Evolutionary conservation across 2,888 invertebrate species (phyloP), one percentile per base, ranked within the genome.

Genomic region (Heliconius aoede): DNA sequence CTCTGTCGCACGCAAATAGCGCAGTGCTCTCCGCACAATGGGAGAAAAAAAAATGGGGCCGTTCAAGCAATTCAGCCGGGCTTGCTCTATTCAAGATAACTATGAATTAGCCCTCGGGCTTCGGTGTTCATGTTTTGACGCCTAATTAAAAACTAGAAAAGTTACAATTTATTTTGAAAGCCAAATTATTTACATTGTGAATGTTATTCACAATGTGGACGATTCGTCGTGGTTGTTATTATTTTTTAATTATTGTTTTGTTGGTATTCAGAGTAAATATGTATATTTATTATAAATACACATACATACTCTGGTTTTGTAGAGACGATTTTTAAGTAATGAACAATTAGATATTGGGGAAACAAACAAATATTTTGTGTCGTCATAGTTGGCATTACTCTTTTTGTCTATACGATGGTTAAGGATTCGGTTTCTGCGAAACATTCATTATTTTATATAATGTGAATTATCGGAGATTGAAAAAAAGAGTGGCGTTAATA

Each of bases 1-100:
- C 77, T 74, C 77, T 71, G 65, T 76, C 76, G 78, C 80, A 68
- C 76, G 77, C 75, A 76, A 74, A 76, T 76, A 75, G 78, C 78
- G 80, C 77, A 77, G 78, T 76, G 77, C 65, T 60, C 72, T 64
- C 72, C 58, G 74, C 73, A 76, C 76, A 74, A 67, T 67, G 61
- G 55, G 55, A 55, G 55, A 64, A 77, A 75, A 76, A 78, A 72
- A 72, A 79, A 78, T 78, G 75, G 64, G 73, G 77, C 67, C 73
- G 73, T 75, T 73, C 72, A 61, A 65, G 77, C 73, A 60, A 76
- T 75, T 73, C 72, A 67, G 74, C 65, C 65, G 30, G 71, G 36
- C 65, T 65, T 32, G 60, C 60, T 60, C 28, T 40, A 51, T 21
- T 72, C 65, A 74, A 72, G 60, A 72, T 75, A 73, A 64, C 72